phyloP scores from a whole-genome alignment of 2,797 vertebrate species.

The Siniperca undulata region DNA sequence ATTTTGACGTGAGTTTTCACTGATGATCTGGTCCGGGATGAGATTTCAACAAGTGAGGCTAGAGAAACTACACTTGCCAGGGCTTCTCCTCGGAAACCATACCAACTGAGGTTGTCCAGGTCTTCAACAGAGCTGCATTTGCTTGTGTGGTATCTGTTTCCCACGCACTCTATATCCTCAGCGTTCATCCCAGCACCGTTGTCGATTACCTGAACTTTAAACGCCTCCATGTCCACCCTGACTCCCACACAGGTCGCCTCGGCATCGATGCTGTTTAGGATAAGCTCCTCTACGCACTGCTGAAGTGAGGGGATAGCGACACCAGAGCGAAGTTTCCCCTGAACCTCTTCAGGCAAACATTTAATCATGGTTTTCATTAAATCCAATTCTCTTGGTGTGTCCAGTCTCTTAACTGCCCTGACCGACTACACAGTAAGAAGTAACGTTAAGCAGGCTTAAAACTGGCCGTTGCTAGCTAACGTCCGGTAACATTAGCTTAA shows the following conservation, averaged over 20 bases:
- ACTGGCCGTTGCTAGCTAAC: constrained; percentile 10
- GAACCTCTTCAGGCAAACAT: constrained; percentile 88
- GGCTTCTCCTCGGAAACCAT: constrained; percentile 95
- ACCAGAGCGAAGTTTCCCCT: constrained; percentile 90
- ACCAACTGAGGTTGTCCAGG: constrained; percentile 89
- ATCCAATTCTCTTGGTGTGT: background rate
- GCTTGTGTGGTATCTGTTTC: constrained; percentile 92
- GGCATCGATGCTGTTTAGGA: constrained; percentile 94
- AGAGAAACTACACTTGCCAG: constrained; percentile 91
- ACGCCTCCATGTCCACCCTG: constrained; percentile 91
- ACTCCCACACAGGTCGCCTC: constrained; percentile 92
- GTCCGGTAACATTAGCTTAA: background rate
- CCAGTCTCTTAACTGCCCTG: background rate
- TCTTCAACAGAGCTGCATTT: constrained; percentile 91
- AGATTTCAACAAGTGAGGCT: constrained; percentile 91
- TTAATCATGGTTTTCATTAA: constrained; percentile 88
- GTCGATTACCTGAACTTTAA: constrained; percentile 94
- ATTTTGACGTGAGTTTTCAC: constrained; percentile 90
- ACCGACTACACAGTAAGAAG: no score
- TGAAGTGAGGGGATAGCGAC: constrained; percentile 90
- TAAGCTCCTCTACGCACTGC: constrained; percentile 95
- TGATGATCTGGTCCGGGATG: constrained; percentile 86
- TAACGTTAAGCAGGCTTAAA: background rate
- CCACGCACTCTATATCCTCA: constrained; percentile 88
- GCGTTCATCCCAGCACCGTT: constrained; percentile 90